phyloP scores from a whole-genome alignment of 2,797 vertebrate species.

The Rhinichthys osculus region DNA sequence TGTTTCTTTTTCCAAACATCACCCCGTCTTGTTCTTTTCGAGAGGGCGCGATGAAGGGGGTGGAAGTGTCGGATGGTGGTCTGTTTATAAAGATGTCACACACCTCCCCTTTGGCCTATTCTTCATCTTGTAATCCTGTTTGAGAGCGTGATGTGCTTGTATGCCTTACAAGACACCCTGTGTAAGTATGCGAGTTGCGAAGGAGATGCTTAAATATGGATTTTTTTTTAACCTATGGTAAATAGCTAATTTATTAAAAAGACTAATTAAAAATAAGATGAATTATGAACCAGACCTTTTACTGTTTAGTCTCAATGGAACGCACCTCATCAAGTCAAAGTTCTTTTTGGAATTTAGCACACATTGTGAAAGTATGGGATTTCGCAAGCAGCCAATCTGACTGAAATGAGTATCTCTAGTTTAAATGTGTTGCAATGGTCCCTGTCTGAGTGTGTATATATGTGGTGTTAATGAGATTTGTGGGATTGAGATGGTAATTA shows the following conservation, averaged over 20 bases:
- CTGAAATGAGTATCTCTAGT: background rate
- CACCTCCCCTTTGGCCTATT: slow-evolving; percentile 46
- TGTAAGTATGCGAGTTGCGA: background rate
- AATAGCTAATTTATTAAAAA: background rate
- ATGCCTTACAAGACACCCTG: slow-evolving; percentile 6
- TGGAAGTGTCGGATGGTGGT: slow-evolving; percentile 47
- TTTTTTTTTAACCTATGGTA: background rate
- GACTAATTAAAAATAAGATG: background rate
- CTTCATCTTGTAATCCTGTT: slow-evolving; percentile 54
- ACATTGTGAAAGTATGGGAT: background rate
- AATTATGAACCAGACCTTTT: background rate
- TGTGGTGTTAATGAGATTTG: slow-evolving; percentile 25
- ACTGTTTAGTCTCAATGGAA: background rate
- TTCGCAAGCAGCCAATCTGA: background rate
- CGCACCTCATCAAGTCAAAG: background rate
- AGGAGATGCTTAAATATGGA: no score
- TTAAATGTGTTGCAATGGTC: background rate
- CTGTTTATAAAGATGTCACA: slow-evolving; percentile 58
- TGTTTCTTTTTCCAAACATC: slow-evolving; percentile 74
- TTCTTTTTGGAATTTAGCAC: background rate
- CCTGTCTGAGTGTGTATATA: background rate
- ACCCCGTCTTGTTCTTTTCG: slow-evolving; percentile 72
- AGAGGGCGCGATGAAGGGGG: slow-evolving; percentile 35
- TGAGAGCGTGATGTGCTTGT: slow-evolving; percentile 36
- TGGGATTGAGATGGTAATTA: slow-evolving; percentile 45